phyloP scores from a whole-genome alignment of 2,797 vertebrate genomes.

The Sebastes itinus region DNA sequence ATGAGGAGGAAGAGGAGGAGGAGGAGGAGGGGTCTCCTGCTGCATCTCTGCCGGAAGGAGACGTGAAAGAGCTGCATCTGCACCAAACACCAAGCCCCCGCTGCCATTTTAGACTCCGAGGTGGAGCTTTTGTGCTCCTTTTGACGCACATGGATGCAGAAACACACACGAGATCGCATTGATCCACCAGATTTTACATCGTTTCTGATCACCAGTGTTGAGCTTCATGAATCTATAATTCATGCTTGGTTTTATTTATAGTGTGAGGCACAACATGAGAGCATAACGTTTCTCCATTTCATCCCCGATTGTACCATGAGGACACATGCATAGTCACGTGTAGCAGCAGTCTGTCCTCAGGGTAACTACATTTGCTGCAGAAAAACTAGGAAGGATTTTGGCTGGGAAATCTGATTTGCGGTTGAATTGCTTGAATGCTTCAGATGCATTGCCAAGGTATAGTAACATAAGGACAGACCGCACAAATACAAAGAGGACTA shows the following conservation, averaged over 20 bases:
- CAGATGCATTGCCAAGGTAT: not conserved
- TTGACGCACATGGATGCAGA: not conserved
- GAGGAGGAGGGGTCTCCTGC: not conserved
- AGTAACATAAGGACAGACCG: too few species aligned
- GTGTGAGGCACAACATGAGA: not conserved
- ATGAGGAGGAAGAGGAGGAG: not conserved
- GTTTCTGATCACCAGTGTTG: too few species aligned
- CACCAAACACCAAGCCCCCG: not conserved
- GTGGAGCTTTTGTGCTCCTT: too few species aligned
- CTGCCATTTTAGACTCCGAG: not conserved
- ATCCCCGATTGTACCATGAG: not conserved
- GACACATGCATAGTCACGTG: not conserved
- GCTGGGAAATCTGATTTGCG: not conserved
- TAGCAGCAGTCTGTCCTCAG: not conserved
- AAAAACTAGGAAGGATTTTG: not conserved
- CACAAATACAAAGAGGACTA: too few species aligned
- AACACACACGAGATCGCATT: not conserved
- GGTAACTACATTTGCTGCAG: constrained; percentile 28
- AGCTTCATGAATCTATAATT: not conserved
- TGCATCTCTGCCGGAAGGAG: not conserved
- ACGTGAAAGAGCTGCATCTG: not conserved
- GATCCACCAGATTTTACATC: too few species aligned
- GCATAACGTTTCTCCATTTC: constrained; percentile 28
- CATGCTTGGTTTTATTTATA: too few species aligned
- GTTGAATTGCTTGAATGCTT: not conserved